Percentiles rank a stretch among this genome's conserved stretches.
These are phyloP conservation scores for Thamnaconus septentrionalis DNA, from an alignment of 2,113 vertebrate genomes.

Conservation along the genomic window DNA sequence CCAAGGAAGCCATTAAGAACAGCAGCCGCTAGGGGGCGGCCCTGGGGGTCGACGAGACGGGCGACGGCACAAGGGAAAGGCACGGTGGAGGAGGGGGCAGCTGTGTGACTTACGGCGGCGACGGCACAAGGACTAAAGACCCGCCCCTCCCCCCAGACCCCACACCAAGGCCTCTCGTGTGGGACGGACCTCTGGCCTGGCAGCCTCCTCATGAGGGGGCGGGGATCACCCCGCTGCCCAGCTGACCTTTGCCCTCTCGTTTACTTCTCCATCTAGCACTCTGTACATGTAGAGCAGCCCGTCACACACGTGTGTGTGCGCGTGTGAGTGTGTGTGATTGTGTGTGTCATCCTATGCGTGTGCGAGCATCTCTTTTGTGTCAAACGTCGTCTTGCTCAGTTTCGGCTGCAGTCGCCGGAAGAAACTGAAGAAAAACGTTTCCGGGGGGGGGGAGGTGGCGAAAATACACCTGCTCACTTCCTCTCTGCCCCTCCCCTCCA, in stretches of 20 bases:
- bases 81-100: constrained; percentile 2
- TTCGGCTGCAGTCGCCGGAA: no score
- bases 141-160: constrained; percentile 16
- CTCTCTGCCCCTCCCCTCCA: no score
- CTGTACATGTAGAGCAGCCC: constrained; percentile 68
- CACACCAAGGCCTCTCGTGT: constrained; percentile 26
- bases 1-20: constrained; percentile 99
- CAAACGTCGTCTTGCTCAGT: no score
- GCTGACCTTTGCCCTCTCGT: constrained; percentile 61
- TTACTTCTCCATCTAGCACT: constrained; percentile 62
- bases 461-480: no score
- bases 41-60: constrained; percentile 43
- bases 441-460: no score
- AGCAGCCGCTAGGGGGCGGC: constrained; percentile 87
- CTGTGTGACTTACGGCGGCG: constrained; percentile 48
- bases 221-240: constrained; percentile 48
- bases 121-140: constrained; percentile 57
- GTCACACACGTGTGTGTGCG: constrained; percentile 41
- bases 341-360: not conserved
- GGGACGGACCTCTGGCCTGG: constrained; percentile 62
- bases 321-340: constrained; percentile 17
- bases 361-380: constrained; percentile 3
- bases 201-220: constrained; percentile 46
- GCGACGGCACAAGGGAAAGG: constrained; percentile 45
- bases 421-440: no score